Base-by-base conservation (phyloP, 2,113 vertebrate genomes). In the Isichthys henryi region DNA sequence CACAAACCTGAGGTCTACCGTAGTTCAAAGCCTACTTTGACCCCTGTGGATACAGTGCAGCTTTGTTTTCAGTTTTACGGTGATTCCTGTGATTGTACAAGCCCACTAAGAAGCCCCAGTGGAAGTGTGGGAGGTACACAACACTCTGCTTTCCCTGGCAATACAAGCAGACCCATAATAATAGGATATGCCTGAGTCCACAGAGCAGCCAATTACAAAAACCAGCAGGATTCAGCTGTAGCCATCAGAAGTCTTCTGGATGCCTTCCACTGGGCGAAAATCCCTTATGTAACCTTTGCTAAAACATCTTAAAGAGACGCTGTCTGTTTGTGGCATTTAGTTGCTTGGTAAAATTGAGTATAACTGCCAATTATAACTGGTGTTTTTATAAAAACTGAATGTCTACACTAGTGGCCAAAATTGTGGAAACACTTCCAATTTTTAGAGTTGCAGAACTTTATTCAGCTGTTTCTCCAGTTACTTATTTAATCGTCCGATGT, bases 241-340 rank as follows among this genome's bases (percentile, higher is more conserved):
- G 91, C 88, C 90, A 89, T 90, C 89, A 92, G 91, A 91, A 92
- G 93, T 91, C 83, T 85, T 58, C 77, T 91, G 91, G 92, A 92
- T 56, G 31, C 77, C 66, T 84, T 91, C 89, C 91, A 92, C 31
- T 88, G 53, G 66, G 88, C 88, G 27, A 58, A 85, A 13, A 89
- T 49, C 83, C 66, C 9, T 62, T 89, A 70, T 86, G 31, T 82
- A 87, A 86, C 46, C 89, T 70, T 86, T 35, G n/a, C 74, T 89
- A 86, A 27, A 21, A 62, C 86, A 77, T 88, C 87, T 92, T 88
- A 91, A 88, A 90, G 88, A 21, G 86, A 82, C 4, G 2, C 21
- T 84, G 17, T 48, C 19, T 31, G n/a, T 31, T 70, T 70, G 10
- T 70, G 62, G 62, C 62, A 70, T 70, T 70, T 31, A 70, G 62